Conservation (phyloP, 1,140 invertebrate species). For the Neodiprion pinetum region DNA sequence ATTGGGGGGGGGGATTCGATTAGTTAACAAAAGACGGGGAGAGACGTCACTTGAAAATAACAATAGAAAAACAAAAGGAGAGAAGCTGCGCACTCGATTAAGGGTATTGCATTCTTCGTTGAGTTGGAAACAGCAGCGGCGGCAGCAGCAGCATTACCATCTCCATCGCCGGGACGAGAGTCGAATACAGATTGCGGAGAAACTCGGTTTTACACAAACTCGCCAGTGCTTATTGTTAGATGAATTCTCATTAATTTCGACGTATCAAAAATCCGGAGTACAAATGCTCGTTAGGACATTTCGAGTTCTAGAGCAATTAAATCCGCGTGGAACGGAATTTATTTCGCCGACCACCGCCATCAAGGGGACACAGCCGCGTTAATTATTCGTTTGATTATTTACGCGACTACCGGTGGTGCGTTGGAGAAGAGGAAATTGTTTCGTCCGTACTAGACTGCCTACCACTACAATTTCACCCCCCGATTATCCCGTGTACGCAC, state of each 20-base stretch:
- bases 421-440: background rate
- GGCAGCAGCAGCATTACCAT: too few relatives aligned
- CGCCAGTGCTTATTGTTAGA: background rate
- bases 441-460: background rate
- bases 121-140: background rate
- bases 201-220: background rate
- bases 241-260: background rate
- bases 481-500: background rate
- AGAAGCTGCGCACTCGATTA: too few relatives aligned
- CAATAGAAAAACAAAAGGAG: too few relatives aligned
- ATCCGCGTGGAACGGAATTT: background rate
- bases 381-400: constrained; percentile 6
- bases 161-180: background rate
- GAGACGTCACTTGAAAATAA: too few relatives aligned
- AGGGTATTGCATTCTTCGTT: too few relatives aligned
- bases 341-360: background rate
- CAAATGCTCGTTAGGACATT: background rate
- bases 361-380: background rate
- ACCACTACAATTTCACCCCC: background rate
- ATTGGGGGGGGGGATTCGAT: too few relatives aligned
- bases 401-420: background rate
- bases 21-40: too few relatives aligned
- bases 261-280: background rate
- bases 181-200: too few relatives aligned
- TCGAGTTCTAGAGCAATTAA: background rate